Conservation (phyloP, 2,113 vertebrate genomes). For the Condylura cristata region DNA sequence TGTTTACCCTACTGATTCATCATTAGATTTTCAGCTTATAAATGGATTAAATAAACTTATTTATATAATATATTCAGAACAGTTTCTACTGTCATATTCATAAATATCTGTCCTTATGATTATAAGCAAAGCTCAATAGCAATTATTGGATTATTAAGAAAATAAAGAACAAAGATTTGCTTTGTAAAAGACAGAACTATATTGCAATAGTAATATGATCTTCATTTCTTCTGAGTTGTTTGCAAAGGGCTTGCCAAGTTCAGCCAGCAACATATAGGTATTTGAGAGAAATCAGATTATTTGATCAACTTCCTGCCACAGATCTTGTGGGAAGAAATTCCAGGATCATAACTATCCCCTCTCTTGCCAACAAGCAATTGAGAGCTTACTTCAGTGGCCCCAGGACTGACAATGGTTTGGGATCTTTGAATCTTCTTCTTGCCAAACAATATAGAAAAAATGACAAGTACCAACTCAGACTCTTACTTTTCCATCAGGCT, state of each 20-base stretch:
- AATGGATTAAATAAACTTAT: background rate
- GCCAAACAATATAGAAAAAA: background rate
- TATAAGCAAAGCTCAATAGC: background rate
- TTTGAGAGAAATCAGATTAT: conserved; percentile 48
- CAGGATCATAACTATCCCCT: background rate
- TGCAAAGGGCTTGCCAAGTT: conserved; percentile 38
- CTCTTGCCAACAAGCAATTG: conserved; percentile 4
- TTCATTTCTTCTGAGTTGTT: conserved; percentile 29
- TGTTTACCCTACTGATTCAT: background rate
- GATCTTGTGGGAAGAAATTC: conserved; percentile 32
- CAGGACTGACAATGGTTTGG: background rate
- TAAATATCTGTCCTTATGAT: background rate
- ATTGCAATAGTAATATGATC: background rate
- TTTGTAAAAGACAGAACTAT: background rate
- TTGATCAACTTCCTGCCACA: conserved; percentile 60
- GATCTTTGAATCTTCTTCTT: background rate
- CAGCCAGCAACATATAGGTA: conserved; percentile 54
- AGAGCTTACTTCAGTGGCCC: background rate
- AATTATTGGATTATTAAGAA: background rate
- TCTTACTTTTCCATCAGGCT: background rate
- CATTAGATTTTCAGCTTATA: background rate
- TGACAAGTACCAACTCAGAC: background rate
- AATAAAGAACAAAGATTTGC: conserved; percentile 39
- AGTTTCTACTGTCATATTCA: background rate
- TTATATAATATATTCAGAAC: background rate